phyloP scores from a whole-genome alignment of 1,140 invertebrate species.

The Elymnias hypermnestra region DNA sequence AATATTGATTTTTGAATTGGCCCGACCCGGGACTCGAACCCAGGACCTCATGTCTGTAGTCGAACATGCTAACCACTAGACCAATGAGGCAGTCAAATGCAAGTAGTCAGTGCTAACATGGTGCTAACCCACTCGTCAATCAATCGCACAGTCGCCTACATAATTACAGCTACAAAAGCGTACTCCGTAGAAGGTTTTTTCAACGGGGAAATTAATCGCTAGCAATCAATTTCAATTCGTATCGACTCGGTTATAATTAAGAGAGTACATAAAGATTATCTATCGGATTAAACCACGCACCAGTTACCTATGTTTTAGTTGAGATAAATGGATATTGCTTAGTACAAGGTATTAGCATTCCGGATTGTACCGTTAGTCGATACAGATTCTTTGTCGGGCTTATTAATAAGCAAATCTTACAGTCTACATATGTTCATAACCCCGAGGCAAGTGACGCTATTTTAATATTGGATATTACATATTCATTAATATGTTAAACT shows the following conservation, averaged over 20 bases:
- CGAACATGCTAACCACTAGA: no score
- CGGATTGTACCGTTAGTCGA: constrained; percentile 62
- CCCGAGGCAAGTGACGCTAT: constrained; percentile 28
- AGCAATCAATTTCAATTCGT: constrained; percentile 42
- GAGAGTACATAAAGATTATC: constrained; percentile 47
- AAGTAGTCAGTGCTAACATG: no score
- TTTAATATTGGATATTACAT: constrained; percentile 23
- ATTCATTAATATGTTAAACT: background rate
- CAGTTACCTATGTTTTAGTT: constrained; percentile 52
- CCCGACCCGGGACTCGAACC: no score
- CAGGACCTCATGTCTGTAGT: no score
- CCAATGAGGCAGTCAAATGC: no score
- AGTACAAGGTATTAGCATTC: constrained; percentile 65
- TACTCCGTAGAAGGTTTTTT: constrained; percentile 17
- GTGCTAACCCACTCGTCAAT: no score
- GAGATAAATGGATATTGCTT: constrained; percentile 59
- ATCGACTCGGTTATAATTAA: constrained; percentile 45
- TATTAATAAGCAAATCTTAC: constrained; percentile 67
- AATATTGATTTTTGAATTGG: no score
- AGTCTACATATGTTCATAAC: constrained; percentile 35
- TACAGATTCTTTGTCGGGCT: constrained; percentile 66
- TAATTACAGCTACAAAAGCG: constrained; percentile 13
- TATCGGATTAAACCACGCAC: constrained; percentile 55
- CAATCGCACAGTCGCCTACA: constrained; percentile 2
- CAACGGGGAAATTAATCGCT: constrained; percentile 32